These are phyloP conservation scores for Rhinatrema bivittatum DNA, from an alignment of 2,797 vertebrate species.

Conservation along the genomic window DNA sequence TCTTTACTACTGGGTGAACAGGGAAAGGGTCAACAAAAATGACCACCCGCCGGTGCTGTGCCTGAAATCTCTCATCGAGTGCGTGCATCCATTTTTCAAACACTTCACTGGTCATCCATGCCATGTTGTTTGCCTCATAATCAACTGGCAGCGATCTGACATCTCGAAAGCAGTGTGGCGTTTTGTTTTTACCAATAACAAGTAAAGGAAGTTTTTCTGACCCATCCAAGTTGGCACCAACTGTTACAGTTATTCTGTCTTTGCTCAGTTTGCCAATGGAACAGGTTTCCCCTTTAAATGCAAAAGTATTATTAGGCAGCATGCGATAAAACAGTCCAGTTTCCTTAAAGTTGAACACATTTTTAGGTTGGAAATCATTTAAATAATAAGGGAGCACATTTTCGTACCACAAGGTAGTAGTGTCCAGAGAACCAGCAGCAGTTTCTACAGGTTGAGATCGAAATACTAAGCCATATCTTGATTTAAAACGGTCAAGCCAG, in stretches of 20 bases:
- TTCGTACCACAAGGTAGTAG: conserved; percentile 19
- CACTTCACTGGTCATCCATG: conserved; percentile 36
- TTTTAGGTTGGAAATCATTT: conserved; percentile 38
- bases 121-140: conserved; percentile 41
- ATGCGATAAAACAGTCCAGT: conserved; percentile 48
- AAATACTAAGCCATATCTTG: conserved; percentile 53
- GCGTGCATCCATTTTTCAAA: conserved; percentile 52
- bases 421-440: conserved; percentile 21
- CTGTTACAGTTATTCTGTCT: conserved; percentile 41
- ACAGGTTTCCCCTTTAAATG: conserved; percentile 49
- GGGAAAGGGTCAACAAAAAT: conserved; percentile 41
- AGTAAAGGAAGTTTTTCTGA: conserved; percentile 58
- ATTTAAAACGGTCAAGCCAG: conserved; percentile 60
- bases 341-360: conserved; percentile 48
- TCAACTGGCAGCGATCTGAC: conserved; percentile 34
- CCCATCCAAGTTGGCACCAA: conserved; percentile 47
- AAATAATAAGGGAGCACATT: conserved; percentile 39
- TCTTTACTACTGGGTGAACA: conserved; percentile 39
- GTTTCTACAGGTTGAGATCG: conserved; percentile 36
- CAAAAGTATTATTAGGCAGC: conserved; percentile 44
- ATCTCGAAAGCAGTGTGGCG: conserved; percentile 14
- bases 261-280: conserved; percentile 39
- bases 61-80: conserved; percentile 48
- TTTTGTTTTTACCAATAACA: conserved; percentile 44
- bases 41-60: conserved; percentile 36